phyloP scores from a whole-genome alignment of 2,113 vertebrate species.

The Callocephalon fimbriatum region DNA sequence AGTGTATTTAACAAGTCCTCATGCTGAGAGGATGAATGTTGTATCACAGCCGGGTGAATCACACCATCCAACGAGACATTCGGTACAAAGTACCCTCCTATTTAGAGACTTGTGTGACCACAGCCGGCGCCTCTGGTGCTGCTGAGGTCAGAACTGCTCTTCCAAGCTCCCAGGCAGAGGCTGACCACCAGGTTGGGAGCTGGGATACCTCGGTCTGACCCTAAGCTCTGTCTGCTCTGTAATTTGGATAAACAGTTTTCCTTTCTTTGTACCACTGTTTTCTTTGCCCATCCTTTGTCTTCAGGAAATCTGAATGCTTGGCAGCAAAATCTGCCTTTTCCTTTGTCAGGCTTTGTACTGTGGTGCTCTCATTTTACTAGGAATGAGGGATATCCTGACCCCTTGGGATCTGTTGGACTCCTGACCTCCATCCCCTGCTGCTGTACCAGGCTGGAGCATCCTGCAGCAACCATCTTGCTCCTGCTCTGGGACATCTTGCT shows the following conservation, averaged over 20 bases:
- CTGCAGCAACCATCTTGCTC: not conserved
- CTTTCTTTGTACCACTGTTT: not conserved
- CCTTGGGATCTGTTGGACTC: not conserved
- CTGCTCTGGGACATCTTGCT: not conserved
- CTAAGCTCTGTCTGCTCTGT: not conserved
- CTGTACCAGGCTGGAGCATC: not conserved
- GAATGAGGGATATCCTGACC: not conserved
- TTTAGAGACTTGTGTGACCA: not conserved
- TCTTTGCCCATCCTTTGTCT: not conserved
- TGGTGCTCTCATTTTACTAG: not conserved
- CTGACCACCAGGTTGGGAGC: not conserved
- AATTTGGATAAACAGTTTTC: not conserved
- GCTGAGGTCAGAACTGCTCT: not conserved
- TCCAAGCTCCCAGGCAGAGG: not conserved
- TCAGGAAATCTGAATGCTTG: not conserved
- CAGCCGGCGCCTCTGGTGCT: fast-evolving
- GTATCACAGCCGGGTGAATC: not conserved
- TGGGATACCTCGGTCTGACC: not conserved
- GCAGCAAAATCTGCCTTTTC: not conserved
- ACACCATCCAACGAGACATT: not conserved
- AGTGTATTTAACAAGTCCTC: not conserved
- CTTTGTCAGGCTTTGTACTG: not conserved
- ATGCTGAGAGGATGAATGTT: not conserved
- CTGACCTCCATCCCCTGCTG: not conserved
- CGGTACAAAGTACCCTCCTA: not conserved